phyloP scores from a whole-genome alignment of 2,888 invertebrate species.

The Pherbina coryleti region DNA sequence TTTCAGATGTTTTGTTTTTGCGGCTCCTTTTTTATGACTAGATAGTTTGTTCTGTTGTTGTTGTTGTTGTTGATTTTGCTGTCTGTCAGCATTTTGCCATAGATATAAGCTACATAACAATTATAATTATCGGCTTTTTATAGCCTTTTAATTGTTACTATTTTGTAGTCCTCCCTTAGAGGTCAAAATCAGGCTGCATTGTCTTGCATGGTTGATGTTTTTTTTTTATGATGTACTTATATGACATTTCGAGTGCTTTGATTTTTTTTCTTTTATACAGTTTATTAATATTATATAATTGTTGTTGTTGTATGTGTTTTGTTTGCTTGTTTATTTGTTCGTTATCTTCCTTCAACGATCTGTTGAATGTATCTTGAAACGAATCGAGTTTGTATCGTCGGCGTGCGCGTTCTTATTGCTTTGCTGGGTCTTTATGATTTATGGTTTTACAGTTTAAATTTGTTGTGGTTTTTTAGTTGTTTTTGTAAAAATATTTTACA shows the following conservation, averaged over 20 bases:
- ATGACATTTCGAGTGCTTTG: not conserved
- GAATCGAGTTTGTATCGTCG: not conserved
- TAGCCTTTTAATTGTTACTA: conserved; percentile 18
- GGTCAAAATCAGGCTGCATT: conserved; percentile 2
- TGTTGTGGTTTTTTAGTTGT: not conserved
- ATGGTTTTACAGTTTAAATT: conserved; percentile 3
- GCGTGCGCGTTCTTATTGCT: not conserved
- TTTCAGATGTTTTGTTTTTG: not conserved
- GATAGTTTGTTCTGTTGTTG: conserved; percentile 13
- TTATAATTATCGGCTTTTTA: conserved; percentile 22
- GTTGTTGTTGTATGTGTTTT: not conserved
- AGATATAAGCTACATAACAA: conserved; percentile 15
- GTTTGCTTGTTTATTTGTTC: not conserved
- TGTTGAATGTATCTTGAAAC: conserved; percentile 15
- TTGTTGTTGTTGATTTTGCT: conserved; percentile 5
- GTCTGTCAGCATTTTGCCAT: not conserved
- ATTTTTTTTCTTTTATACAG: not conserved
- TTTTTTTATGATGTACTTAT: conserved; percentile 31
- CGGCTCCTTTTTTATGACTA: conserved; percentile 24
- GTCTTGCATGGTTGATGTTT: conserved; percentile 19
- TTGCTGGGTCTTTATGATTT: conserved; percentile 18
- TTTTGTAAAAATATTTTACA: conserved; percentile 15
- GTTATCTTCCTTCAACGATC: not conserved
- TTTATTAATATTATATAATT: not conserved
- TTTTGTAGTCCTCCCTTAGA: conserved; percentile 4